These are phyloP conservation scores for Apis cerana DNA, from an alignment of 1,140 invertebrate genomes.

Conservation along the genomic window DNA sequence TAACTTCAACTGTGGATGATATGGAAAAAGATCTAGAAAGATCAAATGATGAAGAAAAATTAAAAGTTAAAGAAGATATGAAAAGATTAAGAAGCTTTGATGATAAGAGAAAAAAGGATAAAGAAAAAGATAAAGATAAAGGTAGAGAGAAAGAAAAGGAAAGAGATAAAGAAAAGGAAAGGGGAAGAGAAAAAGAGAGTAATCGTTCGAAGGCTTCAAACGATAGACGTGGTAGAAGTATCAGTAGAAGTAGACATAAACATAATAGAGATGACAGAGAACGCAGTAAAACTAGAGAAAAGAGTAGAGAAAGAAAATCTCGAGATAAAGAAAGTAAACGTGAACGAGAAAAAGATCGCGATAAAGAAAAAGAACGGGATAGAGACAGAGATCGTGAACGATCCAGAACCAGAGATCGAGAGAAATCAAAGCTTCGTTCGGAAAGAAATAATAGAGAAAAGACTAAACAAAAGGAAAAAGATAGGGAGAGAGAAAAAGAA, in stretches of 20 bases:
- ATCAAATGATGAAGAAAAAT: slow-evolving; percentile 69
- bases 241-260: slow-evolving; percentile 71
- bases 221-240: slow-evolving; percentile 65
- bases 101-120: slow-evolving; percentile 60
- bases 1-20: slow-evolving; percentile 60
- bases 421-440: slow-evolving; percentile 59
- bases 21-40: slow-evolving; percentile 66
- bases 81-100: slow-evolving; percentile 47
- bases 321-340: slow-evolving; percentile 71
- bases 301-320: slow-evolving; percentile 72
- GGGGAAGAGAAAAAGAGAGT: slow-evolving; percentile 56
- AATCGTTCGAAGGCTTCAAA: slow-evolving; percentile 58
- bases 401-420: slow-evolving; percentile 65
- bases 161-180: slow-evolving; percentile 10
- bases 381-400: slow-evolving; percentile 62
- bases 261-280: slow-evolving; percentile 63
- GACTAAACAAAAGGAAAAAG: slow-evolving; percentile 56
- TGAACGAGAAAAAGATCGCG: slow-evolving; percentile 71
- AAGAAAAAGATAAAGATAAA: slow-evolving; percentile 58
- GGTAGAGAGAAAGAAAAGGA: slow-evolving; percentile 61
- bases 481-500: slow-evolving; percentile 51
- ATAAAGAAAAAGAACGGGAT: slow-evolving; percentile 73
- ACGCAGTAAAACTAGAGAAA: slow-evolving; percentile 71
- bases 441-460: slow-evolving; percentile 64
- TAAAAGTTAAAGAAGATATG: slow-evolving; percentile 34